Conservation (phyloP, 2,888 invertebrate genomes). For the Stenchaetothrips biformis region DNA sequence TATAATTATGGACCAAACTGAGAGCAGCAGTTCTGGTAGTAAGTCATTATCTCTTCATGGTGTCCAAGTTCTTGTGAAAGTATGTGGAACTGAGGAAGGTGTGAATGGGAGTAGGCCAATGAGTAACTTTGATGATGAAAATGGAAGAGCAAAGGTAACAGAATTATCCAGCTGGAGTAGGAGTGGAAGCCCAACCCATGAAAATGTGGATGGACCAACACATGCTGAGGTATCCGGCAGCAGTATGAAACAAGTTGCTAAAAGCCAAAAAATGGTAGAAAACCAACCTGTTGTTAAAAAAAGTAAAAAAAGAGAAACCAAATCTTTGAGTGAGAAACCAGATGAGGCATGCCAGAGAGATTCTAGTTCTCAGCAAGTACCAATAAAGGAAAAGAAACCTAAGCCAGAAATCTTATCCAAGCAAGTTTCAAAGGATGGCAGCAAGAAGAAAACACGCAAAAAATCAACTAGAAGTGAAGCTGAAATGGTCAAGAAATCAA, state of each 20-base stretch:
- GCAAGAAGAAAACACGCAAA: not conserved
- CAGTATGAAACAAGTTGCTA: not conserved
- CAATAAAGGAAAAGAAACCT: too few species aligned
- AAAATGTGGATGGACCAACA: too few species aligned
- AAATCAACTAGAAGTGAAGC: not conserved
- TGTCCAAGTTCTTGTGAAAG: not conserved
- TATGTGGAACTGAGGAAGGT: not conserved
- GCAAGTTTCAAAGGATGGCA: too few species aligned
- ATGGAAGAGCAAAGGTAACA: not conserved
- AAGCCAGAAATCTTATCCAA: too few species aligned
- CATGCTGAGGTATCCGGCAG: too few species aligned
- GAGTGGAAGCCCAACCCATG: too few species aligned
- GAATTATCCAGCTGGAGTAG: not conserved
- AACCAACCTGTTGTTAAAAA: not conserved
- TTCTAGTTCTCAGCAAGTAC: not conserved
- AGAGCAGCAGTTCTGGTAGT: constrained; percentile 3
- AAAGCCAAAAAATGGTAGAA: not conserved
- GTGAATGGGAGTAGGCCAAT: not conserved
- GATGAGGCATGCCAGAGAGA: not conserved
- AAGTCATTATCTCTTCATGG: not conserved
- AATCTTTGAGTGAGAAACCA: not conserved
- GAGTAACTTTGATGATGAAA: not conserved
- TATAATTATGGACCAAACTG: not conserved
- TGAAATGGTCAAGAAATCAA: not conserved
- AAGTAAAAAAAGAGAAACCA: not conserved